phyloP scores from a whole-genome alignment of 2,797 vertebrate species.

The Psittacula derbiana region DNA sequence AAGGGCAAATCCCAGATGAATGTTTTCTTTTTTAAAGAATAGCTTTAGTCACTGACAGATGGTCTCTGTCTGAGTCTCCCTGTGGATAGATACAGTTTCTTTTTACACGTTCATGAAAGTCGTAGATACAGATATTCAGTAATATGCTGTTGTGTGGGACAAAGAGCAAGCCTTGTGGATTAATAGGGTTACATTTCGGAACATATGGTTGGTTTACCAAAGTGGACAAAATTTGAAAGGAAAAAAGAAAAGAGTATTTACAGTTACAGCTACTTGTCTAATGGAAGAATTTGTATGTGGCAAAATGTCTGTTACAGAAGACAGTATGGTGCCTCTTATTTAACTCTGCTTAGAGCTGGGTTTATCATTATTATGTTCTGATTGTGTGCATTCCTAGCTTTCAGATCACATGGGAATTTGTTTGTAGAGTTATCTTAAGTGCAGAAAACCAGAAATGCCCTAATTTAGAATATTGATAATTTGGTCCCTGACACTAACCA shows the following conservation, averaged over 20 bases:
- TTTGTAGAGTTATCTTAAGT: not conserved
- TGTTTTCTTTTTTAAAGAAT: constrained; percentile 76
- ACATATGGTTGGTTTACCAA: constrained; percentile 78
- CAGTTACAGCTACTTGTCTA: constrained; percentile 46
- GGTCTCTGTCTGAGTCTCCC: constrained; percentile 80
- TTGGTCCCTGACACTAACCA: not conserved
- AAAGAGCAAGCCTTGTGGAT: constrained; percentile 71
- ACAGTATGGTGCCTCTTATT: not conserved
- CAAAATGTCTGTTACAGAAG: not conserved
- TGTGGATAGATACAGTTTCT: constrained; percentile 79
- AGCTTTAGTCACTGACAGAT: constrained; percentile 80
- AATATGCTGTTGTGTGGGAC: constrained; percentile 73
- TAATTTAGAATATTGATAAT: constrained; percentile 34
- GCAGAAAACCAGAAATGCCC: not conserved
- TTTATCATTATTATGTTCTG: not conserved
- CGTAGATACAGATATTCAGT: constrained; percentile 78
- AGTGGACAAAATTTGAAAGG: constrained; percentile 69
- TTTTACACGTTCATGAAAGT: constrained; percentile 83
- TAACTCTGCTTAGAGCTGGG: not conserved
- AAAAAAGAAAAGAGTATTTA: constrained; percentile 43
- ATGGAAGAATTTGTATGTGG: not conserved
- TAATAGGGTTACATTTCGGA: constrained; percentile 79
- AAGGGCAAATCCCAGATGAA: constrained; percentile 81
- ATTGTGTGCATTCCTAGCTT: not conserved
- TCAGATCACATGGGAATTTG: not conserved